These are phyloP conservation scores for Callorhinus ursinus DNA, from an alignment of 2,113 vertebrate genomes.

Conservation along the genomic window DNA sequence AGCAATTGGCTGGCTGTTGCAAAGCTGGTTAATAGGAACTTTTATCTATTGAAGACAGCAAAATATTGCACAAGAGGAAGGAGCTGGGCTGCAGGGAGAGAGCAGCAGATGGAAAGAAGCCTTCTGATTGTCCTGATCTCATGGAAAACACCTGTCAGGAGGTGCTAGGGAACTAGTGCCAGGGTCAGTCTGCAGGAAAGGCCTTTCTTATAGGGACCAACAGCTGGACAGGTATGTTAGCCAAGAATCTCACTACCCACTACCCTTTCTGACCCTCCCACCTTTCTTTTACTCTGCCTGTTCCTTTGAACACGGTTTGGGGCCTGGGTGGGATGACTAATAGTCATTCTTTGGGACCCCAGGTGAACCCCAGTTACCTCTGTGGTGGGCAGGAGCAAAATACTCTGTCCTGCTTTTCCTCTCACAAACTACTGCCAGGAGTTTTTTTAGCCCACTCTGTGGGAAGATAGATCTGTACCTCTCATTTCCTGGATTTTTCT, in stretches of 20 bases:
- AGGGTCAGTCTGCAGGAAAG: slow-evolving; percentile 89
- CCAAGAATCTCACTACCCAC: slow-evolving; percentile 78
- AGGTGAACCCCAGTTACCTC: slow-evolving; percentile 55
- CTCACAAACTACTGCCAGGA: slow-evolving; percentile 51
- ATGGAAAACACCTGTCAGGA: slow-evolving; percentile 87
- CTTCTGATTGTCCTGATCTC: slow-evolving; percentile 85
- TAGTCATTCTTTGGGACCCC: slow-evolving; percentile 72
- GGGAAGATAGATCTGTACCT: slow-evolving; percentile 59
- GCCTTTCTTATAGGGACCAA: slow-evolving; percentile 87
- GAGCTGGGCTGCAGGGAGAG: slow-evolving; percentile 88
- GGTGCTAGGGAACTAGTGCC: slow-evolving; percentile 90
- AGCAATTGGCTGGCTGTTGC: slow-evolving; percentile 74
- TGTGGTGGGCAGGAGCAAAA: slow-evolving; percentile 58
- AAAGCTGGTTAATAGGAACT: slow-evolving; percentile 80
- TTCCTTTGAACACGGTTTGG: slow-evolving; percentile 68
- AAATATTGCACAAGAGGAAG: slow-evolving; percentile 86
- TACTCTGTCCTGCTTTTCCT: slow-evolving; percentile 35
- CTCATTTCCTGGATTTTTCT: slow-evolving; percentile 57
- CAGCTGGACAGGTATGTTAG: slow-evolving; percentile 89
- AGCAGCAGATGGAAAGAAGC: slow-evolving; percentile 87
- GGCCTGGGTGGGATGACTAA: slow-evolving; percentile 74
- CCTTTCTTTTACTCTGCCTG: slow-evolving; percentile 58
- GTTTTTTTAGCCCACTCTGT: slow-evolving; percentile 58
- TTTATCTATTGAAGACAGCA: slow-evolving; percentile 87
- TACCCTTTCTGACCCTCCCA: slow-evolving; percentile 70